These are phyloP conservation scores for Corbicula japonica DNA, from an alignment of 2,888 invertebrate species.

Conservation along the genomic window DNA sequence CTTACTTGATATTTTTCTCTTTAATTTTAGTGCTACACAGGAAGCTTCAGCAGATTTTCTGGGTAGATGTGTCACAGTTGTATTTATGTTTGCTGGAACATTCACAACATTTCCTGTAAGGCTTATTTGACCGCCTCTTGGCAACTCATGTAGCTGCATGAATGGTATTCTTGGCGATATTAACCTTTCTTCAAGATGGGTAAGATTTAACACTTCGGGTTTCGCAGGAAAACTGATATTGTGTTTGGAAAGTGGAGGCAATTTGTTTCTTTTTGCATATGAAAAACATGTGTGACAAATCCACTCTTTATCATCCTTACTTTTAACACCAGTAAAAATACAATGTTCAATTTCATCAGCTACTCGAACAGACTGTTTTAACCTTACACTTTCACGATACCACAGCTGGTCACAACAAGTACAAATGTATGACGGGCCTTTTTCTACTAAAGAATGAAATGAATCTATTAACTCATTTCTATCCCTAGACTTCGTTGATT, in stretches of 20 bases:
- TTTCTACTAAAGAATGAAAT: slow-evolving; percentile 14
- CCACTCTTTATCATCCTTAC: slow-evolving; percentile 34
- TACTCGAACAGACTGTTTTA: no score
- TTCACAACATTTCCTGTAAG: slow-evolving; percentile 67
- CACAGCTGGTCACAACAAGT: slow-evolving; percentile 31
- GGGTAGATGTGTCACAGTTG: slow-evolving; percentile 39
- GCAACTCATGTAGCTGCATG: slow-evolving; percentile 83
- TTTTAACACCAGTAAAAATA: slow-evolving; percentile 16
- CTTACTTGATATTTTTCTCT: no score
- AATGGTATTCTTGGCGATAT: slow-evolving; percentile 82
- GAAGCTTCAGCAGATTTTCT: no score
- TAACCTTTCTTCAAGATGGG: slow-evolving; percentile 82
- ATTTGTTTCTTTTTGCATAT: slow-evolving; percentile 29
- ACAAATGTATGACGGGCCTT: slow-evolving; percentile 16
- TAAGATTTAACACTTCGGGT: slow-evolving; percentile 52
- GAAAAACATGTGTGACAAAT: slow-evolving; percentile 42
- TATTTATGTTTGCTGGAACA: slow-evolving; percentile 65
- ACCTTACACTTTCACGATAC: slow-evolving; percentile 18
- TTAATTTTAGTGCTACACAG: no score
- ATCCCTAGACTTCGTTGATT: not conserved
- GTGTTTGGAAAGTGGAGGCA: slow-evolving; percentile 45
- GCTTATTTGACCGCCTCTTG: slow-evolving; percentile 70
- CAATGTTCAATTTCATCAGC: not conserved
- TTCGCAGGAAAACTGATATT: slow-evolving; percentile 54
- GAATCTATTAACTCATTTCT: not conserved